A percentile compares a stretch with the other conserved stretches of the same genome.
These are phyloP conservation scores for Conus ventricosus DNA, from an alignment of 1,140 invertebrate species.

Conservation along the genomic window DNA sequence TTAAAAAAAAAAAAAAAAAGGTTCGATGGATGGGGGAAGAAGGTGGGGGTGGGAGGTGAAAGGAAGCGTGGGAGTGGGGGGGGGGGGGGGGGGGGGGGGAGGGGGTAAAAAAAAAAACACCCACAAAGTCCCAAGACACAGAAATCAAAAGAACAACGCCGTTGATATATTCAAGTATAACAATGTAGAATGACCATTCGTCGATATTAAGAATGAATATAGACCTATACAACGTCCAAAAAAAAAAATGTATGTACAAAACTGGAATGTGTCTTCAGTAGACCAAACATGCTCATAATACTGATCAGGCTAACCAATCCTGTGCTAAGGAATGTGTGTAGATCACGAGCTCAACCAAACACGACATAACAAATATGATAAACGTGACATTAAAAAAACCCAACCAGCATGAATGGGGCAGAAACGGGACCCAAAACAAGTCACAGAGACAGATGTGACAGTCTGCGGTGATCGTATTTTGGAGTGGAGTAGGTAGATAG, in stretches of 20 bases:
- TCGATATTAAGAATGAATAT: not conserved
- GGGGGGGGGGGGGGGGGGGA: too few species aligned
- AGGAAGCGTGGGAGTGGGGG: too few species aligned
- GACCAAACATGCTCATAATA: not conserved
- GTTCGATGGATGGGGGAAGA: not conserved
- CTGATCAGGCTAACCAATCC: not conserved
- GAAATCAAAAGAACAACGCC: not conserved
- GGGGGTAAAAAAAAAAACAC: not conserved
- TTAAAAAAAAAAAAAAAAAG: not conserved
- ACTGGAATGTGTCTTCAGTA: not conserved
- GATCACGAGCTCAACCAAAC: not conserved
- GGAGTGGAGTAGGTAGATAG: too few species aligned
- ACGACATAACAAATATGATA: not conserved
- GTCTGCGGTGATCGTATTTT: too few species aligned
- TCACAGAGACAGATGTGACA: too few species aligned
- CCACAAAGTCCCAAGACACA: not conserved
- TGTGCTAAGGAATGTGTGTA: not conserved
- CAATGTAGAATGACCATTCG: slow-evolving; percentile 8
- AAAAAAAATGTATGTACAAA: not conserved
- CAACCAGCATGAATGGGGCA: not conserved
- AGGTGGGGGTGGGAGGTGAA: too few species aligned
- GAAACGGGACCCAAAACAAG: not conserved
- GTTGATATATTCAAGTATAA: not conserved
- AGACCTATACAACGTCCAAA: not conserved
- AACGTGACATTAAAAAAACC: not conserved